A percentile compares a stretch with the other conserved stretches of the same genome.
phyloP scores from a whole-genome alignment of 2,797 vertebrate genomes.

The Lepilemur septentrionalis region DNA sequence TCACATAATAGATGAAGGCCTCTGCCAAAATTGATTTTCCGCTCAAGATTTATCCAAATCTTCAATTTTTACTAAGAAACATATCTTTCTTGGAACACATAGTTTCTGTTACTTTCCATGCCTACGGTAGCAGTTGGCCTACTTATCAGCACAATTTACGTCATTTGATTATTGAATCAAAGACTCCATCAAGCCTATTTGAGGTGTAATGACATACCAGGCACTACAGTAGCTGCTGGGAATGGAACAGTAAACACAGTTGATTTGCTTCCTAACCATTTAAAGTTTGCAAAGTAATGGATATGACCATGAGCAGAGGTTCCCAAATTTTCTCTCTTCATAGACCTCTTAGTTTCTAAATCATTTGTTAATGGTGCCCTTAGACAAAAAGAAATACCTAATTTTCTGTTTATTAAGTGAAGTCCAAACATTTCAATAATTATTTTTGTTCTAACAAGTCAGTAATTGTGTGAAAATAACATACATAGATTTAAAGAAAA shows the following conservation, averaged over 20 bases:
- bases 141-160: background rate
- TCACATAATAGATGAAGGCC: background rate
- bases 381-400: background rate
- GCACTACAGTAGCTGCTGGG: background rate
- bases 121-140: background rate
- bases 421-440: background rate
- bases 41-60: constrained; percentile 7
- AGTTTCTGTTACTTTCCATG: background rate
- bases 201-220: background rate
- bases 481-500: background rate
- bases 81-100: background rate
- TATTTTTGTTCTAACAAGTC: background rate
- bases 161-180: constrained; percentile 42
- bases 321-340: background rate
- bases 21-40: constrained; percentile 13
- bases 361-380: background rate
- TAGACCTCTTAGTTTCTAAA: background rate
- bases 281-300: background rate
- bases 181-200: background rate
- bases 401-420: background rate
- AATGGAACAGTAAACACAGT: constrained; percentile 1
- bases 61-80: background rate
- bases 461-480: background rate
- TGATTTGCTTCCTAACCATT: background rate
- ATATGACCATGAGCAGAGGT: background rate